phyloP scores from a whole-genome alignment of 2,888 invertebrate species.

The Hofmannophila pseudospretella region DNA sequence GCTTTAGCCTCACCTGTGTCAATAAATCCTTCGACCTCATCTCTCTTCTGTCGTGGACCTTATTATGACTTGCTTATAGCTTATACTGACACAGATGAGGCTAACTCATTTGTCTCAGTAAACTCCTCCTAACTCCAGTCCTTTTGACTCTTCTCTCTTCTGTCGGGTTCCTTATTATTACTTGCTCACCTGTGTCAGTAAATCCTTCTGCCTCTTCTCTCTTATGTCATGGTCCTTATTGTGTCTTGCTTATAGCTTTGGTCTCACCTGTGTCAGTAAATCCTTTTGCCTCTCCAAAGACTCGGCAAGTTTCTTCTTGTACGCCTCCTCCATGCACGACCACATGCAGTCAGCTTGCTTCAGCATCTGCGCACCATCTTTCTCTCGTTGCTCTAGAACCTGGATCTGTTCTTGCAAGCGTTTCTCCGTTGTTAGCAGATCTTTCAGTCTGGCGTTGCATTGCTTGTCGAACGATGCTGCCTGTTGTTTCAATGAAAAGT shows the following conservation, averaged over 20 bases:
- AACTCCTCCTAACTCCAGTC: too few relatives aligned
- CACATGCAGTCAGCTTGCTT: slow-evolving; percentile 78
- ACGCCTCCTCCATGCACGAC: slow-evolving; percentile 68
- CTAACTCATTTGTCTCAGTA: too few relatives aligned
- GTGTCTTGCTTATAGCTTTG: too few relatives aligned
- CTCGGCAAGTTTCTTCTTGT: slow-evolving; percentile 54
- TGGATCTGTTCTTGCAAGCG: slow-evolving; percentile 71
- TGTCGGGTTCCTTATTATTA: too few relatives aligned
- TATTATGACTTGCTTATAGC: too few relatives aligned
- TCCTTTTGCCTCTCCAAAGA: slow-evolving; percentile 43
- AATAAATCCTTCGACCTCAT: slow-evolving; percentile 31
- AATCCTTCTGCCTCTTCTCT: too few relatives aligned
- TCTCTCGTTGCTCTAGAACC: slow-evolving; percentile 78
- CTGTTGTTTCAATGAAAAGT: slow-evolving; percentile 21
- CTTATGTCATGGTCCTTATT: too few relatives aligned
- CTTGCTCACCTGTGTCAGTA: too few relatives aligned
- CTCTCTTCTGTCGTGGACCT: too few relatives aligned
- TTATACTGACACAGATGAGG: too few relatives aligned
- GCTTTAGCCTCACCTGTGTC: slow-evolving; percentile 43
- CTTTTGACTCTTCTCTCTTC: too few relatives aligned
- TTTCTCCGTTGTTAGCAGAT: slow-evolving; percentile 72
- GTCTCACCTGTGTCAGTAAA: slow-evolving; percentile 33
- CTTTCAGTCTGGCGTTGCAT: slow-evolving; percentile 58
- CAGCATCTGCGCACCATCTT: slow-evolving; percentile 68
- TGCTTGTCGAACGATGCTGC: slow-evolving; percentile 51